Evolutionary conservation across 2,888 invertebrate genomes (phyloP).

Genomic region (Acanthacorydalis orientalis): DNA sequence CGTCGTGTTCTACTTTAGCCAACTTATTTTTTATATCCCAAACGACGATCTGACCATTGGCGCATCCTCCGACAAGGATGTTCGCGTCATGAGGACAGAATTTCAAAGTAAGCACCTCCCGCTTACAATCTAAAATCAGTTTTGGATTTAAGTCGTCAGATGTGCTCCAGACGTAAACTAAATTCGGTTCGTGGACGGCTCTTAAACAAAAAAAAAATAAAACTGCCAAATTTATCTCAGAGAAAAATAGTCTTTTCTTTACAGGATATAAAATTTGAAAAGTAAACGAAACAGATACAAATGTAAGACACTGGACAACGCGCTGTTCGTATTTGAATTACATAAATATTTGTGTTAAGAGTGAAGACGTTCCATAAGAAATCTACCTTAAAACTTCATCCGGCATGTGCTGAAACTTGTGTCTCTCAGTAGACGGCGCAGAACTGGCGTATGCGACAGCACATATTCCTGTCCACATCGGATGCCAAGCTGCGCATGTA

Average conservation of each 20-base stretch:
- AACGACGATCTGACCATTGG: conserved; percentile 51
- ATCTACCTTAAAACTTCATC: conserved; percentile 5
- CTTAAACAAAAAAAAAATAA: conserved; percentile 5
- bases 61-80: conserved; percentile 50
- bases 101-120: conserved; percentile 45
- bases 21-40: conserved; percentile 53
- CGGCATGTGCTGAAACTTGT: conserved; percentile 21
- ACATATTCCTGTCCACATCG: conserved; percentile 48
- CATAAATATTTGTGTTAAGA: too few species aligned
- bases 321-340: too few species aligned
- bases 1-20: conserved; percentile 39
- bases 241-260: background rate
- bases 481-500: conserved; percentile 50
- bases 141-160: conserved; percentile 51
- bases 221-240: background rate
- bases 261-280: too few species aligned
- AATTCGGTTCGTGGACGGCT: conserved; percentile 42
- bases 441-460: conserved; percentile 48
- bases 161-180: conserved; percentile 60
- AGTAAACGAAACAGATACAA: too few species aligned
- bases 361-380: too few species aligned
- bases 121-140: conserved; percentile 45
- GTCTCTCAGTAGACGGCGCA: conserved; percentile 29
- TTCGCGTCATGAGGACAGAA: conserved; percentile 55
- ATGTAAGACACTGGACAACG: too few species aligned